Evolutionary conservation across 2,113 vertebrate genomes (phyloP).

Genomic region (Anolis carolinensis): DNA sequence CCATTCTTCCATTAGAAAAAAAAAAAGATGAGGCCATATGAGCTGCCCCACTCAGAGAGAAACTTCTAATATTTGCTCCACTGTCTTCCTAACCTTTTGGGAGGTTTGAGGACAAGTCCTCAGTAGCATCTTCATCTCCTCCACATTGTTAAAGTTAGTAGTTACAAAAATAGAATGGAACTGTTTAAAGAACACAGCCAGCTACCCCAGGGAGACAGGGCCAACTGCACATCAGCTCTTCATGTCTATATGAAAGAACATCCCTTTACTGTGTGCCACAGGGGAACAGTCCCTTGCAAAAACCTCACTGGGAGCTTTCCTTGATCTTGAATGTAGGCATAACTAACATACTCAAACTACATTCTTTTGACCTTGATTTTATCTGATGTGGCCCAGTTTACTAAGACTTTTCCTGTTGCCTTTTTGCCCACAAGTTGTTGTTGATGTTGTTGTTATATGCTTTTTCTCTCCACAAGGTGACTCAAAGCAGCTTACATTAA

Average conservation of each 20-base stretch:
- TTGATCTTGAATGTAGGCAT: neutral
- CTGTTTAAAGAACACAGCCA: neutral
- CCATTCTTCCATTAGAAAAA: neutral
- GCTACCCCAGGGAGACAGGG: neutral
- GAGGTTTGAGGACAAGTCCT: neutral
- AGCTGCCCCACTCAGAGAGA: no score
- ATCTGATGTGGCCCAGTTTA: neutral
- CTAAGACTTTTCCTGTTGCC: neutral
- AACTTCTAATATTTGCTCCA: neutral
- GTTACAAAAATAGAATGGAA: neutral
- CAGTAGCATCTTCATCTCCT: neutral
- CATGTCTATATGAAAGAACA: neutral
- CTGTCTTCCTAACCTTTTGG: neutral
- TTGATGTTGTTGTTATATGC: no score
- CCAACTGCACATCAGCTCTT: neutral
- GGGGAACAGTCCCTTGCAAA: neutral
- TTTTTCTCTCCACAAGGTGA: no score
- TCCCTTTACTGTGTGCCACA: neutral
- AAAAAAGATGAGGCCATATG: neutral
- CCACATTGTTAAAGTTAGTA: no score
- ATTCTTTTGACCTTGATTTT: neutral
- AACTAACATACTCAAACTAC: neutral
- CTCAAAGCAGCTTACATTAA: no score
- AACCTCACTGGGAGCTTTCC: neutral
- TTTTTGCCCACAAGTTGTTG: neutral